A percentile compares a stretch with the other conserved stretches of the same genome.
Evolutionary conservation across 2,113 vertebrate genomes (phyloP).

Genomic region (Serilophus lunatus): DNA sequence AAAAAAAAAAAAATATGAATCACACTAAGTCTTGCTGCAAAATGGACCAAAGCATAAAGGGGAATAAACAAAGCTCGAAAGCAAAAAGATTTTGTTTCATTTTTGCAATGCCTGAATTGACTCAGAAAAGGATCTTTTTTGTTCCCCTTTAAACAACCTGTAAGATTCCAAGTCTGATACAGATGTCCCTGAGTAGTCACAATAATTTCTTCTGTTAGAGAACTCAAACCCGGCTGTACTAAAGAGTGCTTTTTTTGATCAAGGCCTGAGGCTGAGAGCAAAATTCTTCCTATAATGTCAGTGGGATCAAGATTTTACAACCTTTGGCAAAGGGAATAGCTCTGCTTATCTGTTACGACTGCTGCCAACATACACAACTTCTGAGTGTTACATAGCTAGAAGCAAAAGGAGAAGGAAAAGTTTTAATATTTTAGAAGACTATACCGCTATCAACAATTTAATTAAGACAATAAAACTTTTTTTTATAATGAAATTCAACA

Average conservation of each 20-base stretch:
- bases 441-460: background rate
- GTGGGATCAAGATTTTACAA: background rate
- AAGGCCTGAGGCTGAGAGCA: background rate
- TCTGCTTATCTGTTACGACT: background rate
- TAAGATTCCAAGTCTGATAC: background rate
- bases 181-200: background rate
- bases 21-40: background rate
- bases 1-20: background rate
- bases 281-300: background rate
- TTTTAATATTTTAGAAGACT: background rate
- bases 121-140: background rate
- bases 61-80: background rate
- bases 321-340: background rate
- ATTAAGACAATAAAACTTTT: background rate
- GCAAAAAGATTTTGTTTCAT: background rate
- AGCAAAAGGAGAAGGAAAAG: background rate
- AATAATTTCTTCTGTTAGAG: background rate
- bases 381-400: background rate
- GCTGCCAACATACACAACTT: background rate
- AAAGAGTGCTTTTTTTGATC: background rate
- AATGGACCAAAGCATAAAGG: background rate
- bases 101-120: background rate
- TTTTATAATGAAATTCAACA: background rate
- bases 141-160: background rate
- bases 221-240: background rate